Percentiles rank a stretch among this genome's conserved stretches.
phyloP scores from a whole-genome alignment of 2,113 vertebrate genomes.

The Trichomycterus rosablanca region DNA sequence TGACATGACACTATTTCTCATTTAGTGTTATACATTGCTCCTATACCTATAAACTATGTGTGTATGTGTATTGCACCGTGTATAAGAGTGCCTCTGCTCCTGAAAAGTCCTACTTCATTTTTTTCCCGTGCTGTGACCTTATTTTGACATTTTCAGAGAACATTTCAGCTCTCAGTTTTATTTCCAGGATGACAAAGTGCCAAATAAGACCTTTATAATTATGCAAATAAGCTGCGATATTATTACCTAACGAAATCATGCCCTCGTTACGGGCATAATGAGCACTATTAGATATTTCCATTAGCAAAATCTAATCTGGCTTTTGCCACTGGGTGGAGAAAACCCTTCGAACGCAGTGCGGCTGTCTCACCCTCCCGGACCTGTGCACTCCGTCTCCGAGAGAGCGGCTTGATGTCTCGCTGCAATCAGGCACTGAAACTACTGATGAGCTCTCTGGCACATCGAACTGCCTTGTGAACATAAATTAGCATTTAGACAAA shows the following conservation, averaged over 20 bases:
- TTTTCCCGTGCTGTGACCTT: neutral
- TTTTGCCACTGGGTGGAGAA: conserved; percentile 25
- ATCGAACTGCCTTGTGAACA: conserved; percentile 34
- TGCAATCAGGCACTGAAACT: conserved; percentile 26
- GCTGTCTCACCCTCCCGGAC: conserved; percentile 1
- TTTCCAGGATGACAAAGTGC: conserved; percentile 29
- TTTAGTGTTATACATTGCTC: too few relatives aligned
- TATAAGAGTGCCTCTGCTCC: neutral
- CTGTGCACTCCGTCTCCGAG: conserved; percentile 22
- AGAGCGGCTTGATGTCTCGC: conserved; percentile 31
- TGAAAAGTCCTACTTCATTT: neutral
- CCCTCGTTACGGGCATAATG: conserved; percentile 9
- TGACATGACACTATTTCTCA: too few relatives aligned
- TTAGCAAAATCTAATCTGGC: conserved; percentile 44
- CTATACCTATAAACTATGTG: too few relatives aligned
- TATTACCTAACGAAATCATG: conserved; percentile 25
- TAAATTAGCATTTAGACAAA: conserved; percentile 48
- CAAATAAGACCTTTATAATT: conserved; percentile 43
- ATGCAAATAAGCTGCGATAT: conserved; percentile 24
- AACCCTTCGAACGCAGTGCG: conserved; percentile 15
- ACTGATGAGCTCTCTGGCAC: conserved; percentile 34
- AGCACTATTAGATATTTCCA: conserved; percentile 42
- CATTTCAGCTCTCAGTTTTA: conserved; percentile 3
- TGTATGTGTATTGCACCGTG: too few relatives aligned
- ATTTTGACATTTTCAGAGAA: conserved; percentile 9